Base-by-base conservation (phyloP, 1,140 invertebrate genomes). In the Lepidotrigona ventralis region DNA sequence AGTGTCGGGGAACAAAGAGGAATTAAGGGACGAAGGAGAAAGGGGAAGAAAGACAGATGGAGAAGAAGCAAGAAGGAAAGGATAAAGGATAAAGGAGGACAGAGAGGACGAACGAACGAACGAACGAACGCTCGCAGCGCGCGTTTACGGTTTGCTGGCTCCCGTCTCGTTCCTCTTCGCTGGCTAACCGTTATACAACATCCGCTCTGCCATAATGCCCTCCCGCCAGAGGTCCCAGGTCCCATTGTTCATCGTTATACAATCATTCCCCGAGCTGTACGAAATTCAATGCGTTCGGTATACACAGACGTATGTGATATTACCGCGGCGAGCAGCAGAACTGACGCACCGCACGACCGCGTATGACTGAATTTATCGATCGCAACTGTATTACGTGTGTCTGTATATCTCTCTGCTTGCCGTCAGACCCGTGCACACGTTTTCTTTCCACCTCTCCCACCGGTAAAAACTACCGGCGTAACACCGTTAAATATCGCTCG, bases 101-200 rank as follows among this genome's bases (percentile, higher is more conserved):
- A 85, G 79, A 80, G 79, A 86, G 85, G 84, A 85, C 76, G 84
- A 90, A 88, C 39, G 39, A 46, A 46, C 39, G 39, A 46, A 46
- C 39, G 39, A 46, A 46, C 39, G 39, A 46, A 46, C 86, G 85
- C 78, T 89, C 68, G 86, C 86, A 81, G 89, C 85, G 86, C 90
- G 89, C 85, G 86, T 91, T 92, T 90, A 92, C 90, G 90, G 91
- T 88, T 91, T 91, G 91, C 86, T 91, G 90, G 39, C 86, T 88
- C 87, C 86, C 87, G 86, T 88, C 84, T 89, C 90, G 91, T 92
- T 92, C 91, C 91, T 92, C 91, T 92, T 92, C 90, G 91, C 90
- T 92, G 91, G 81, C 88, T 92, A 91, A 92, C 91, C 91, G 91
- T 92, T 92, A 92, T 92, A 91, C 91, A 92, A 92, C 91, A 92